These are phyloP conservation scores for Drosophila melanica DNA, from an alignment of 1,140 invertebrate genomes.

Conservation along the genomic window DNA sequence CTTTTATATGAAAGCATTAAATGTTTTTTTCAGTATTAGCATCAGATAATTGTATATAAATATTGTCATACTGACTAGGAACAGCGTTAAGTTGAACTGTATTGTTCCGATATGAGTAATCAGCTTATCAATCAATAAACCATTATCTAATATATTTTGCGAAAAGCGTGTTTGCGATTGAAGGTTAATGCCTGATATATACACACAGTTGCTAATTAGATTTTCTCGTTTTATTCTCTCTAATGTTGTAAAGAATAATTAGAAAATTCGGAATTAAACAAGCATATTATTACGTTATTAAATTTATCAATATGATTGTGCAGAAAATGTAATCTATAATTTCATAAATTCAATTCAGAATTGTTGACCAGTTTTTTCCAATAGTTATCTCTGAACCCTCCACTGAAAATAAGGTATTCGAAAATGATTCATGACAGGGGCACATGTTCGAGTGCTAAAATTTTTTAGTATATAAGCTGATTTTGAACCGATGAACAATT, in stretches of 20 bases:
- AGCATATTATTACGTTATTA: background rate
- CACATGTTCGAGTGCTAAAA: background rate
- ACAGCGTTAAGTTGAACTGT: background rate
- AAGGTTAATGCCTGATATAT: slow-evolving; percentile 2
- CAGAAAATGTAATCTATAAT: background rate
- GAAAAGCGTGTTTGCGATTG: slow-evolving; percentile 5
- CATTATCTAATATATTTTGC: slow-evolving; percentile 4
- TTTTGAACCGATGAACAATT: no score
- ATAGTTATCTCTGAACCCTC: background rate
- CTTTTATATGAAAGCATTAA: no score
- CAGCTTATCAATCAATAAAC: slow-evolving; percentile 4
- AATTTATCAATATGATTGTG: background rate
- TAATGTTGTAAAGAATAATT: background rate
- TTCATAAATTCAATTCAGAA: background rate
- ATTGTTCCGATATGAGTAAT: slow-evolving; percentile 4
- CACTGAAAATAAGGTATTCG: background rate
- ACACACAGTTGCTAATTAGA: background rate
- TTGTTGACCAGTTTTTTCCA: background rate
- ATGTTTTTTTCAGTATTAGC: background rate
- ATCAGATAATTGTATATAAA: background rate
- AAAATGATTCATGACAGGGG: background rate
- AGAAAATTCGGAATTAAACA: background rate
- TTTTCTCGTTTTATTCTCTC: background rate
- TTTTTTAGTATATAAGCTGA: background rate
- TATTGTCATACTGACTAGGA: slow-evolving; percentile 3